Conservation (phyloP, 2,797 vertebrate genomes). For the Sebastes goodei region DNA sequence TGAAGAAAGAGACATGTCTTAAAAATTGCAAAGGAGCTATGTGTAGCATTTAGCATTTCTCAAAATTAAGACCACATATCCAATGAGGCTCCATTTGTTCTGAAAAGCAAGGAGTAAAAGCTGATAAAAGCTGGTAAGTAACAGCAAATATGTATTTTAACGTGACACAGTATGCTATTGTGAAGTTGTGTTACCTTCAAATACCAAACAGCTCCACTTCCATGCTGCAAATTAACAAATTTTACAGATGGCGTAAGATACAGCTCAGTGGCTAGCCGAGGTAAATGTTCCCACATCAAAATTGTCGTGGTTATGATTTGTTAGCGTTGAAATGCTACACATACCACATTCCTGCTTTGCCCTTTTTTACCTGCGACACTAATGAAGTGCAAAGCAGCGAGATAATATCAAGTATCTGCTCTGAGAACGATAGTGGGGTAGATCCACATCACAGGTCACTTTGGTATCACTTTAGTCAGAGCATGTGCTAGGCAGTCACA, state of each 20-base stretch:
- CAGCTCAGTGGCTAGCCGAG: background rate
- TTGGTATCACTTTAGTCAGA: background rate
- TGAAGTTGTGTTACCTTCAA: background rate
- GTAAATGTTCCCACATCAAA: background rate
- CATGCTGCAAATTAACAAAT: background rate
- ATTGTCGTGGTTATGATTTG: background rate
- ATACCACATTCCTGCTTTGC: background rate
- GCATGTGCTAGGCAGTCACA: background rate
- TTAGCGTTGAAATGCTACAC: slow-evolving; percentile 1
- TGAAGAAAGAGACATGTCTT: background rate
- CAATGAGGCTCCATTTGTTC: background rate
- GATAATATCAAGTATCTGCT: background rate
- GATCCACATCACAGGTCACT: background rate
- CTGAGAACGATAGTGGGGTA: background rate
- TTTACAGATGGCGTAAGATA: background rate
- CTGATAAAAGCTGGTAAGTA: background rate
- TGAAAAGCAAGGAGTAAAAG: background rate
- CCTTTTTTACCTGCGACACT: background rate
- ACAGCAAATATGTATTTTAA: background rate
- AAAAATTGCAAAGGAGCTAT: background rate
- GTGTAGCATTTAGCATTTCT: slow-evolving; percentile 3
- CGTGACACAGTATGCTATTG: background rate
- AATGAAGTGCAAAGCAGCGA: background rate
- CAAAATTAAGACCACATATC: background rate
- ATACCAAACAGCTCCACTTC: background rate